Base-by-base conservation (phyloP, 2,888 invertebrate species). In the Portevinia maculata region DNA sequence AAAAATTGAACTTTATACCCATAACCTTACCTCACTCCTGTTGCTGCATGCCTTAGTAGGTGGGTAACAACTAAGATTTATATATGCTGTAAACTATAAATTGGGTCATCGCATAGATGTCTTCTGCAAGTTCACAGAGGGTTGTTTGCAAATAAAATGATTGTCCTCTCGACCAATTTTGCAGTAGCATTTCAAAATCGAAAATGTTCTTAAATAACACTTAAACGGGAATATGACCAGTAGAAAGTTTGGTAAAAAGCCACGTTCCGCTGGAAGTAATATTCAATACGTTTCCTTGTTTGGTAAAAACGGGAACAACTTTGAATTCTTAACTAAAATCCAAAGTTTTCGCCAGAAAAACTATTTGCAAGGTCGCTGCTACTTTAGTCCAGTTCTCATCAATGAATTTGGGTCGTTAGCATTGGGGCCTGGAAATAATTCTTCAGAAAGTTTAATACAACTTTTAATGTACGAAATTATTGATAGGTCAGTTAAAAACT, bases 1-100 rank as follows among this genome's bases (percentile, higher is more conserved):
- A 69, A 76, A 75, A 67, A 62, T 69, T 15, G 46, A 69, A 37
- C 24, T 13, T 21, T 28, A 34, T 52, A n/a, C 34, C 52, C 7
- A 19, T 3, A 2, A 24, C 24, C 24, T 24, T 5, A n/a, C 5
- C 24, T 24, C 3, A 24, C 24, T 24, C 5, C 24, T 24, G 24
- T 5, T 5, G 5, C 24, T 24, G 24, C 24, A 2, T 19, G 19
- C 19, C 7, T 19, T 15, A 19, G 46, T 46, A 46, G 28, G 15
- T 48, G 28, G 44, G 39, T 21, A 37, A 37, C 30, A 44, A 24
- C 34, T 17, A 62, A 70, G 70, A 76, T 70, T 76, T 70, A 70
- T 76, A 39, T n/a, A 21, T 73, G 46, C 48, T 55, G 62, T 41
- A 55, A 76, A 70, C 55, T 70, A 76, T 76, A 76, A 76, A 76